Conservation (phyloP, 2,113 vertebrate genomes). For the Brienomyrus brachyistius region DNA sequence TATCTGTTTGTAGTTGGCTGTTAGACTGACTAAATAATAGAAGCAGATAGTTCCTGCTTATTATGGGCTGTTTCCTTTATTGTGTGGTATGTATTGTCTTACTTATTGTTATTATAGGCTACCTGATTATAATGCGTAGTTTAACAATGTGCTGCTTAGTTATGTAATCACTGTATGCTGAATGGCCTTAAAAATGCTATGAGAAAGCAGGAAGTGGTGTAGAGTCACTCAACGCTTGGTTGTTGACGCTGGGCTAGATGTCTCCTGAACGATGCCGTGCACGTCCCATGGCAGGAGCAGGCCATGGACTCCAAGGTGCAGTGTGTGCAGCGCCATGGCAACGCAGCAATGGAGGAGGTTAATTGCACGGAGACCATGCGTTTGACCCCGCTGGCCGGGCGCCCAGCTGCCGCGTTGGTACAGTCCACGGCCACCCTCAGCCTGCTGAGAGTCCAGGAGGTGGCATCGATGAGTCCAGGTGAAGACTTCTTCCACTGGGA, state of each 20-base stretch:
- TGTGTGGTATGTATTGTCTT: background rate
- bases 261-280: background rate
- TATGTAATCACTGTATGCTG: background rate
- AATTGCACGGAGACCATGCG: conserved; percentile 61
- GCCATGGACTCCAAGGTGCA: conserved; percentile 48
- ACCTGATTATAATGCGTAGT: background rate
- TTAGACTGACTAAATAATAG: background rate
- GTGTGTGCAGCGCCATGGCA: conserved; percentile 50
- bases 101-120: background rate
- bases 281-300: conserved; percentile 32
- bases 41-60: background rate
- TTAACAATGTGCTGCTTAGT: background rate
- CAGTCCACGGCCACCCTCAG: conserved; percentile 51
- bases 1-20: background rate
- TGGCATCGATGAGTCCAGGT: conserved; percentile 43
- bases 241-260: background rate
- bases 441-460: conserved; percentile 55
- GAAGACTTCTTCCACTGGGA: background rate
- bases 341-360: conserved; percentile 54
- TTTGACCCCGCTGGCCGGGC: conserved; percentile 37
- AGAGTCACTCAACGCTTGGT: background rate
- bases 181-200: background rate
- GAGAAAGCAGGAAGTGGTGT: background rate
- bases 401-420: conserved; percentile 42
- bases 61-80: background rate